Evolutionary conservation across 1,140 invertebrate species (phyloP).

Genomic region (Euura saliciscinereae): DNA sequence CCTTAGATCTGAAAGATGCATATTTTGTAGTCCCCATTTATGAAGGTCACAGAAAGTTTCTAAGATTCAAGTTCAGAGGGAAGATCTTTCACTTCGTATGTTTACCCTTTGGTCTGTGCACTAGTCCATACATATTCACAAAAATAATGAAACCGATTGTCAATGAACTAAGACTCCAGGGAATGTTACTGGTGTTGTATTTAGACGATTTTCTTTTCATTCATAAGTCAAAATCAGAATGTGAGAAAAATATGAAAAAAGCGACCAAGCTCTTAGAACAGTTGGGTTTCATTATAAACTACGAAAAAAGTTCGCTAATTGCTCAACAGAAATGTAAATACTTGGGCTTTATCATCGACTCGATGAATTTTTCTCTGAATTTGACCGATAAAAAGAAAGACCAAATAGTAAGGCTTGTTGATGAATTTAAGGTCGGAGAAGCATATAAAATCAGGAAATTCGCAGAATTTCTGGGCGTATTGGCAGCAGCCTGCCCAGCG

Average conservation of each 20-base stretch:
- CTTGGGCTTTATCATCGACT: too few species aligned
- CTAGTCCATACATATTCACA: too few species aligned
- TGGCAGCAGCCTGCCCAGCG: constrained; percentile 23
- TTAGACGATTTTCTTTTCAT: too few species aligned
- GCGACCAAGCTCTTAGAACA: too few species aligned
- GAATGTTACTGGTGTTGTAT: too few species aligned
- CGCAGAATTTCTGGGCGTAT: constrained; percentile 19
- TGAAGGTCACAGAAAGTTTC: neutral
- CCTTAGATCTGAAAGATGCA: constrained; percentile 4
- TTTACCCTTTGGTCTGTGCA: neutral
- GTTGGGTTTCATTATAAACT: too few species aligned
- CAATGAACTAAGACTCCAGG: too few species aligned
- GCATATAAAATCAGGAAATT: constrained; percentile 18
- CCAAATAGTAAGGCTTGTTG: constrained; percentile 11
- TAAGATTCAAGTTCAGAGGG: neutral
- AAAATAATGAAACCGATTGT: too few species aligned
- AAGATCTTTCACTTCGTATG: neutral
- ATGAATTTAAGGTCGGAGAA: constrained; percentile 8
- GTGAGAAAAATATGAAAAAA: constrained; percentile 19
- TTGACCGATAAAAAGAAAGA: too few species aligned
- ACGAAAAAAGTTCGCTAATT: too few species aligned
- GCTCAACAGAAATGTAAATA: too few species aligned
- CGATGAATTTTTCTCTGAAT: too few species aligned
- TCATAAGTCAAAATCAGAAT: constrained; percentile 12
- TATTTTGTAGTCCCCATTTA: neutral